A percentile compares a stretch with the other conserved stretches of the same genome.
Conservation (phyloP, 2,888 invertebrate species). For the Pseudanteris insignis region DNA sequence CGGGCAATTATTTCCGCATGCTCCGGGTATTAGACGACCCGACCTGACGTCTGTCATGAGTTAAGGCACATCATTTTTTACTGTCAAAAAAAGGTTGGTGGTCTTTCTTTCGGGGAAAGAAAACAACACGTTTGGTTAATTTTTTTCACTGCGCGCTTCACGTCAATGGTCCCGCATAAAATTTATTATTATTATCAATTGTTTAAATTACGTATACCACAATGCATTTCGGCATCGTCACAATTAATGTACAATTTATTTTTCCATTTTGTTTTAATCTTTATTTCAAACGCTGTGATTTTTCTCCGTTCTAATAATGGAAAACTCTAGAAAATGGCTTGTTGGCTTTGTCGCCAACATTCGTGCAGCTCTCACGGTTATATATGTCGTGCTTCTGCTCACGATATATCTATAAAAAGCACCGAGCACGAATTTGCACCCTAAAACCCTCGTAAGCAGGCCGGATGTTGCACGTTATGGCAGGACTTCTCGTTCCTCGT, state of each 20-base stretch:
- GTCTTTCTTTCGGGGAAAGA: no score
- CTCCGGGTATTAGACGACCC: not conserved
- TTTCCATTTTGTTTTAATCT: no score
- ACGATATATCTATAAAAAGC: constrained; percentile 44
- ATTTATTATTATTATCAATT: no score
- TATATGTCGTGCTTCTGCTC: constrained; percentile 27
- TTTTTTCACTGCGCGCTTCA: no score
- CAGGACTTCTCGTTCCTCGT: constrained; percentile 31
- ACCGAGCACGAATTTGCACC: constrained; percentile 45
- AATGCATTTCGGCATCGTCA: not conserved
- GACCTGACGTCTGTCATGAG: constrained; percentile 3
- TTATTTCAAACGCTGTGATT: no score
- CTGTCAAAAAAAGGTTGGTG: not conserved
- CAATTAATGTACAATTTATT: not conserved
- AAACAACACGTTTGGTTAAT: no score
- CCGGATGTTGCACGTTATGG: constrained; percentile 45
- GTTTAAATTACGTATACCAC: no score
- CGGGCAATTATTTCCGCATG: constrained; percentile 20
- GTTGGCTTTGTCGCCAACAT: constrained; percentile 37
- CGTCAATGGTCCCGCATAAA: no score
- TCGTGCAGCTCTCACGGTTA: constrained; percentile 39
- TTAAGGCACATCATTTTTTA: constrained; percentile 5
- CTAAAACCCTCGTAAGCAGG: constrained; percentile 41
- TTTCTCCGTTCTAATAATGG: constrained; percentile 12
- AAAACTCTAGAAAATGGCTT: constrained; percentile 34